Conservation (phyloP, 2,888 invertebrate genomes). For the Neocrepidodera transversa region DNA sequence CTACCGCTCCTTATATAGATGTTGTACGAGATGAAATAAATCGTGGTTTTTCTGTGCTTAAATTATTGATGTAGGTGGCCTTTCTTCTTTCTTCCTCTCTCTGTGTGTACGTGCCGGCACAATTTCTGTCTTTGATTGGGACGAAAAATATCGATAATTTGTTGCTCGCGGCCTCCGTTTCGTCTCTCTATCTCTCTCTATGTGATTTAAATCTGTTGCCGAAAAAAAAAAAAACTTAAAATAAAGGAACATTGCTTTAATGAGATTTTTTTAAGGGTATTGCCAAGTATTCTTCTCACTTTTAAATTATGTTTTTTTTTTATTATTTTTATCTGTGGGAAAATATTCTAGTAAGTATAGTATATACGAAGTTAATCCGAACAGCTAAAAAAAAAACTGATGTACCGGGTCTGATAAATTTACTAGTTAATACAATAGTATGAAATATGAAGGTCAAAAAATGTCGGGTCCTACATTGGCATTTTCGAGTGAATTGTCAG, state of each 20-base stretch:
- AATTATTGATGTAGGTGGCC: constrained; percentile 39
- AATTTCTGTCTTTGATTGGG: constrained; percentile 27
- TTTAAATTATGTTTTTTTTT: constrained; percentile 13
- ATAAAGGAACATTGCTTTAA: constrained; percentile 17
- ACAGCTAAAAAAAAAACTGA: too few species aligned
- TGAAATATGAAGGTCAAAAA: too few species aligned
- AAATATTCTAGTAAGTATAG: neutral
- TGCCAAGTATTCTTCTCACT: constrained; percentile 8
- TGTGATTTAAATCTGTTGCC: constrained; percentile 7
- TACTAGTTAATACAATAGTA: too few species aligned
- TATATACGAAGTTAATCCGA: too few species aligned
- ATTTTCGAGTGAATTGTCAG: too few species aligned
- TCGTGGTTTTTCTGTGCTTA: constrained; percentile 31
- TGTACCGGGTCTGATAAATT: too few species aligned
- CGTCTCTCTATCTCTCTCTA: constrained; percentile 16
- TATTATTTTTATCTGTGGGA: too few species aligned
- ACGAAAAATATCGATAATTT: constrained; percentile 27
- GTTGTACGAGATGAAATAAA: constrained; percentile 28
- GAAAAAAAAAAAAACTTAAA: constrained; percentile 22
- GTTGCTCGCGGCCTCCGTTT: constrained; percentile 19
- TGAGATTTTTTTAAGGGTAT: constrained; percentile 21
- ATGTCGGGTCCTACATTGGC: too few species aligned
- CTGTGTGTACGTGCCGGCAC: constrained; percentile 17
- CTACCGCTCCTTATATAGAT: constrained; percentile 34
- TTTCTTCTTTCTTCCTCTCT: constrained; percentile 25